phyloP scores from a whole-genome alignment of 2,797 vertebrate species.

The Oophaga sylvatica region DNA sequence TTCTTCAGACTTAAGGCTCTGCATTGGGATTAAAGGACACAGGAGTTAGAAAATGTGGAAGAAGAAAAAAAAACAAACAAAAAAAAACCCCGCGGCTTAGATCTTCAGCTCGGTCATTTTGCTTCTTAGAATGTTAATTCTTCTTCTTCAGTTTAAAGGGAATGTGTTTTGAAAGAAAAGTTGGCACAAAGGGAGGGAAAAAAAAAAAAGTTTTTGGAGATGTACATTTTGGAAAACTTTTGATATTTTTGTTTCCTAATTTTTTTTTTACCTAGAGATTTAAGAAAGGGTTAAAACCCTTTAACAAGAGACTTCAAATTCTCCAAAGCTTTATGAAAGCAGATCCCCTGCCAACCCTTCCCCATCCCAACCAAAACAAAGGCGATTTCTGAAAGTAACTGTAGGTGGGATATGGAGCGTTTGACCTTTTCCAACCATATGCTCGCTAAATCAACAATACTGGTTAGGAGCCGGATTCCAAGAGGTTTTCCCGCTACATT shows the following conservation, averaged over 20 bases:
- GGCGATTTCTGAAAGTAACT: constrained; percentile 22
- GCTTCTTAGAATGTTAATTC: constrained; percentile 29
- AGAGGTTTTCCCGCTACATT: constrained; percentile 5
- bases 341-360: constrained; percentile 22
- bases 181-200: not conserved
- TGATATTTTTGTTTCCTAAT: not conserved
- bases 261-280: not conserved
- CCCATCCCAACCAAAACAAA: constrained; percentile 31
- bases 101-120: constrained; percentile 28
- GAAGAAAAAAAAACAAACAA: not conserved
- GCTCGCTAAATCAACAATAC: constrained; percentile 25
- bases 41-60: constrained; percentile 26
- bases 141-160: not conserved
- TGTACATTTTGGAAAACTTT: not conserved
- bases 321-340: constrained; percentile 25
- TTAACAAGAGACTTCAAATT: constrained; percentile 23
- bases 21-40: constrained; percentile 39
- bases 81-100: constrained; percentile 10
- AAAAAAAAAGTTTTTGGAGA: not conserved
- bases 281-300: not conserved
- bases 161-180: not conserved
- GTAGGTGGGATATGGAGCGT: constrained; percentile 22
- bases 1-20: constrained; percentile 19
- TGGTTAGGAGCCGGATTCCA: constrained; percentile 18
- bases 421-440: constrained; percentile 10